A percentile compares a stretch with the other conserved stretches of the same genome.
phyloP scores from a whole-genome alignment of 2,113 vertebrate species.

The Bolborhynchus lineola region DNA sequence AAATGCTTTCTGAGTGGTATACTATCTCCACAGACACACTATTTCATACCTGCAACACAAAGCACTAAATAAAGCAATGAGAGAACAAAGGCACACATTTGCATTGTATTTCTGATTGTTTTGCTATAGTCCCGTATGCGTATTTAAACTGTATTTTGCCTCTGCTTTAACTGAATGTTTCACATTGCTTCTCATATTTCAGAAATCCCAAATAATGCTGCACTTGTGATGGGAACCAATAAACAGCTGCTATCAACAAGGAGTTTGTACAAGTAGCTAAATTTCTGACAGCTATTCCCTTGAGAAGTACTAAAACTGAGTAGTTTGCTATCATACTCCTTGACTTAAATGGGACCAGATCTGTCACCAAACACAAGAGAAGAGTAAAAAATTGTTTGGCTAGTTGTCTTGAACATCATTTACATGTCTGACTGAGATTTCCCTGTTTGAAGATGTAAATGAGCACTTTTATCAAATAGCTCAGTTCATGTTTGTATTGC shows the following conservation, averaged over 20 bases:
- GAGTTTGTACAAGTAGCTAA: background rate
- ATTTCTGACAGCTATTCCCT: background rate
- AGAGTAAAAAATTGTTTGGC: background rate
- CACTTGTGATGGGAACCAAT: background rate
- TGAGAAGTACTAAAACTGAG: background rate
- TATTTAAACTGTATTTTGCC: background rate
- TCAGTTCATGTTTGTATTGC: background rate
- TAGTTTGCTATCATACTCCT: background rate
- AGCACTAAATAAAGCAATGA: background rate
- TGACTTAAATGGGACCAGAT: background rate
- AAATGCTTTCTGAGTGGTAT: background rate
- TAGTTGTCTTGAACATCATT: background rate
- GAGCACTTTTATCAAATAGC: background rate
- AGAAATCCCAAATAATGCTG: background rate
- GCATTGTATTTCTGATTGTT: background rate
- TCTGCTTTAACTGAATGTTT: background rate
- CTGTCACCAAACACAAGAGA: background rate
- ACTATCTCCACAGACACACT: background rate
- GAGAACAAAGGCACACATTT: background rate
- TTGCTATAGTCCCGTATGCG: background rate
- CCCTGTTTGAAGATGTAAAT: background rate
- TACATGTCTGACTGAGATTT: background rate
- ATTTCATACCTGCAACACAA: background rate
- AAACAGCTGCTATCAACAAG: background rate
- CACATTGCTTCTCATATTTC: background rate